Evolutionary conservation across 2,888 invertebrate species (phyloP).

Genomic region (Stenolophus ochropezus): DNA sequence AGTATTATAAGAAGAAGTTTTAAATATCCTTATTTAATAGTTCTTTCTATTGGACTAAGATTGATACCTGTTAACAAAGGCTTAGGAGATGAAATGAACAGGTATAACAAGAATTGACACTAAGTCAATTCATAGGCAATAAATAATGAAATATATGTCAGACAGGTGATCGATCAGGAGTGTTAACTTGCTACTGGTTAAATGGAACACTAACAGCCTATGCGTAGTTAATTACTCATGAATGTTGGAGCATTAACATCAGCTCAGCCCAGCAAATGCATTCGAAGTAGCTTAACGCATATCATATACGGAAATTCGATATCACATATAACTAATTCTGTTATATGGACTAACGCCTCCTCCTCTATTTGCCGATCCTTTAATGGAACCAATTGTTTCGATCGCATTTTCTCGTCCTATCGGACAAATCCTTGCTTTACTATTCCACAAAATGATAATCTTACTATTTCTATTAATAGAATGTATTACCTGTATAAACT

Average conservation of each 20-base stretch:
- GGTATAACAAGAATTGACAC: background rate
- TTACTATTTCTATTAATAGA: too few species aligned
- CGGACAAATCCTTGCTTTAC: too few species aligned
- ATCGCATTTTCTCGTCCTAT: too few species aligned
- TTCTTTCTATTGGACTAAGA: too few species aligned
- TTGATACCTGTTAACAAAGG: too few species aligned
- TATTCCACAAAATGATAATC: too few species aligned
- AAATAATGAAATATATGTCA: constrained; percentile 26
- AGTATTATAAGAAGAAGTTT: too few species aligned
- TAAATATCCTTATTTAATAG: too few species aligned
- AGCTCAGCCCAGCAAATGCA: constrained; percentile 34
- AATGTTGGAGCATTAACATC: constrained; percentile 47
- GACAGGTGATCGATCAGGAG: constrained; percentile 20
- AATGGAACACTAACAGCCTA: constrained; percentile 38
- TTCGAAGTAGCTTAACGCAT: constrained; percentile 43
- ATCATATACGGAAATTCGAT: constrained; percentile 37
- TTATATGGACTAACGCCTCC: background rate
- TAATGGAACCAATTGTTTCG: background rate
- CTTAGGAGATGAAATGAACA: background rate
- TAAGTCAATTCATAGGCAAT: constrained; percentile 18
- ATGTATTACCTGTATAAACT: too few species aligned
- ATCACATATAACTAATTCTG: constrained; percentile 6
- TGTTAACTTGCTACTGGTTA: constrained; percentile 28
- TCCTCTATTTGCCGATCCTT: background rate
- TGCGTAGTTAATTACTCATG: constrained; percentile 53